phyloP scores from a whole-genome alignment of 2,113 vertebrate species.

The Butorides virescens region DNA sequence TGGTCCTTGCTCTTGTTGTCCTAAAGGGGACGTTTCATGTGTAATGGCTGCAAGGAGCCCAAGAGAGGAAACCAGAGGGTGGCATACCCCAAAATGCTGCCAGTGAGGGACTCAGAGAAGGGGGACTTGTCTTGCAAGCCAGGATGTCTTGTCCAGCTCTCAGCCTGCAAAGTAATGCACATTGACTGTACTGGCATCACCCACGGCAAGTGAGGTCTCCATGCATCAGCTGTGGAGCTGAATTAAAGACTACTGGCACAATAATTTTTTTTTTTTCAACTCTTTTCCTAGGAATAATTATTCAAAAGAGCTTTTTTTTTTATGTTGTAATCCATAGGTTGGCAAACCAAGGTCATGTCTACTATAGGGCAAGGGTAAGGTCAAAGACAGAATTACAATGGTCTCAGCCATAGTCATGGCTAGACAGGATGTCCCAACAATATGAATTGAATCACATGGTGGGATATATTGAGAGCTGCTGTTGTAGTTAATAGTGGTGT shows the following conservation, averaged over 20 bases:
- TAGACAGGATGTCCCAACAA: not conserved
- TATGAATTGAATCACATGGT: not conserved
- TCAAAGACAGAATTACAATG: not conserved
- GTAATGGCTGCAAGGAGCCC: not conserved
- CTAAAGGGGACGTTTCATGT: not conserved
- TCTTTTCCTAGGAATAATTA: not conserved
- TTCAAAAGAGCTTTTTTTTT: not conserved
- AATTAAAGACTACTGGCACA: not conserved
- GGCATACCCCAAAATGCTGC: not conserved
- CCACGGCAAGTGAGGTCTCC: not conserved
- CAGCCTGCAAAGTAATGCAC: not conserved
- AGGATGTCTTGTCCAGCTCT: not conserved
- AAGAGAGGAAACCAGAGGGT: not conserved
- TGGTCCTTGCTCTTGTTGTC: not conserved
- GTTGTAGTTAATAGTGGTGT: not conserved
- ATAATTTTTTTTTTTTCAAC: not conserved
- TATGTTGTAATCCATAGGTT: not conserved
- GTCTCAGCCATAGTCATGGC: not conserved
- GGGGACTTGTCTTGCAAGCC: not conserved
- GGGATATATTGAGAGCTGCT: not conserved
- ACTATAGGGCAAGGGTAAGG: not conserved
- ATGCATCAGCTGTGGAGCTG: not conserved
- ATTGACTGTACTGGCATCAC: not conserved
- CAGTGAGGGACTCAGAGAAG: not conserved
- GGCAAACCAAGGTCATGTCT: not conserved